phyloP scores from a whole-genome alignment of 2,797 vertebrate genomes.

The Dicrostonyx torquatus region DNA sequence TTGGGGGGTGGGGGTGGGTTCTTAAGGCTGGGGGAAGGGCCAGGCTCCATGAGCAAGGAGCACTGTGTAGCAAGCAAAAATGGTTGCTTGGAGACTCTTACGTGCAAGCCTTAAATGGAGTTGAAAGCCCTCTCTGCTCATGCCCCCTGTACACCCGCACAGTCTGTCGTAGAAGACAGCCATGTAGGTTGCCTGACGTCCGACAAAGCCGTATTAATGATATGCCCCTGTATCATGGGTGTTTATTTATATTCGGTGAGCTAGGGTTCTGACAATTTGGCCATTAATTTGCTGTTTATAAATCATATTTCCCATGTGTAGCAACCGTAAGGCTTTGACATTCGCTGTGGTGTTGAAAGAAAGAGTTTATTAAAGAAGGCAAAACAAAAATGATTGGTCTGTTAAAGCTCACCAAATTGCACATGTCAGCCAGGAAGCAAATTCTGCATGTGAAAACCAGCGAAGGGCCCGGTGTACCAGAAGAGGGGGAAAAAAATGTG shows the following conservation, averaged over 20 bases:
- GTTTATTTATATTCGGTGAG: constrained; percentile 75
- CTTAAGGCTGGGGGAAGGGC: not conserved
- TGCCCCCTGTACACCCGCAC: not conserved
- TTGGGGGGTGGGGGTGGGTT: too few species aligned
- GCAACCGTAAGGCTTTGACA: constrained; percentile 73
- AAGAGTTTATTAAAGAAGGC: constrained; percentile 76
- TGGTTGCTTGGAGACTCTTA: not conserved
- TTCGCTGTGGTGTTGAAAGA: constrained; percentile 75
- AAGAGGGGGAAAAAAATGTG: not conserved
- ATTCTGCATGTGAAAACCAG: constrained; percentile 61
- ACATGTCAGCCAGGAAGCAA: constrained; percentile 60
- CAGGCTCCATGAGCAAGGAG: not conserved
- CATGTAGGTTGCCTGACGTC: not conserved
- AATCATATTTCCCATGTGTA: constrained; percentile 66
- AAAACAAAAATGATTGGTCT: not conserved
- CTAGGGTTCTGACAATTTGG: constrained; percentile 73
- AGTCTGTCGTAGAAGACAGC: constrained; percentile 28
- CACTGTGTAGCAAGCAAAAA: not conserved
- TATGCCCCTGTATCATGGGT: constrained; percentile 49
- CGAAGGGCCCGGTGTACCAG: not conserved
- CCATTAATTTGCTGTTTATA: constrained; percentile 76
- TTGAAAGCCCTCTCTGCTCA: constrained; percentile 18
- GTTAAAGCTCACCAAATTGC: constrained; percentile 74
- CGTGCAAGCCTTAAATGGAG: constrained; percentile 24
- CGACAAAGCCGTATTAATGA: constrained; percentile 45